Evolutionary conservation across 2,797 vertebrate species (phyloP), one percentile per base, ranked within the genome.

Genomic region (Bradypodion pumilum): DNA sequence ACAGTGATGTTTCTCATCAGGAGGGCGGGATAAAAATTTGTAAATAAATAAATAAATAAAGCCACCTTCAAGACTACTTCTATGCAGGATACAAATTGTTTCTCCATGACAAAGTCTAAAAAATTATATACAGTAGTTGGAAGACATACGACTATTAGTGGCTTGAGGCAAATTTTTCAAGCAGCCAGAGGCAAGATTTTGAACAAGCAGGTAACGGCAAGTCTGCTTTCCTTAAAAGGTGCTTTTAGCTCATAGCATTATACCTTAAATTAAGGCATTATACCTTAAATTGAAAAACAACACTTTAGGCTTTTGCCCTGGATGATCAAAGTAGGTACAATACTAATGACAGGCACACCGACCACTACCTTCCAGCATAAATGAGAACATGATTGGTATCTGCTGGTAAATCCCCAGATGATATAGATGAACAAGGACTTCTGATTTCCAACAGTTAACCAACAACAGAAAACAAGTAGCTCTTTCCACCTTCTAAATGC

Each of bases 41-140:
- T n/a, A n/a, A n/a, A n/a, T n/a, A n/a, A n/a, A n/a, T n/a, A n/a
- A n/a, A n/a, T n/a, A n/a, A n/a, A n/a, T 42, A 74, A 44, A 70
- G 73, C 62, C 46, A 29, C 32, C 25, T 59, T 68, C n/a, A 40
- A 37, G 2, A 15, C 76, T 85, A 74, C 62, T 69, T 46, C 56
- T 19, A 13, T 3, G 19, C 25, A 66, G n/a, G 19, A 44, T 68
- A 35, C 49, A 68, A 46, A 13, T 37, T 52, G 65, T 12, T 85
- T 16, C 12, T 40, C n/a, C 7, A 78, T 72, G 56, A 81, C 44
- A 56, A 60, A 85, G 19, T 40, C n/a, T 49, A 62, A 76, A 63
- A 76, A 81, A 81, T 81, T 81, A n/a, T 49, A 44, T 60, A n/a
- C n/a, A n/a, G n/a, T n/a, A 76, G 84, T 73, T 76, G 70, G 73